Conservation (phyloP, 2,888 invertebrate genomes). For the Ariolimax columbianus region DNA sequence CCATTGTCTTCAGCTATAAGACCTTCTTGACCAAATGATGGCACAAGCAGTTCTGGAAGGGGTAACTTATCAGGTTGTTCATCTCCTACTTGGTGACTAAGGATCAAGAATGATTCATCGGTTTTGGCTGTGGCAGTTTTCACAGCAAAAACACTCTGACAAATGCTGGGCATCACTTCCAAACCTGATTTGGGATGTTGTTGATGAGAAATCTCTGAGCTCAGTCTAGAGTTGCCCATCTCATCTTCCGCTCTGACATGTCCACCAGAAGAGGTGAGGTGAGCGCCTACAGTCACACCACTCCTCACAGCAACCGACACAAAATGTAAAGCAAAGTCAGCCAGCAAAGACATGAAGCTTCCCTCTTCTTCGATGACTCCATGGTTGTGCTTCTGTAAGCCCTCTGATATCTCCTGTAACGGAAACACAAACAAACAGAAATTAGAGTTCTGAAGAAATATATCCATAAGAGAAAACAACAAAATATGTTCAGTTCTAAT, state of each 20-base stretch:
- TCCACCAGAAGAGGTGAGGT: not conserved
- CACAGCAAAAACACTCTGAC: too few species aligned
- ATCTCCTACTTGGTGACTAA: not conserved
- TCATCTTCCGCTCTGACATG: not conserved
- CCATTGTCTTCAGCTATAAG: not conserved
- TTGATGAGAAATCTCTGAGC: not conserved
- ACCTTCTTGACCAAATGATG: not conserved
- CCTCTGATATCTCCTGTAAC: constrained; percentile 46
- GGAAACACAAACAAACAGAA: not conserved
- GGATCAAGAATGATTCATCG: not conserved
- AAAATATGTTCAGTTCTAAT: too few species aligned
- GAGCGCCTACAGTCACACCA: constrained; percentile 62
- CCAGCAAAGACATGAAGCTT: constrained; percentile 55
- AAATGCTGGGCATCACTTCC: not conserved
- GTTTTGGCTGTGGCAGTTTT: not conserved
- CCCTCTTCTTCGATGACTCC: constrained; percentile 71
- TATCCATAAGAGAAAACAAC: not conserved
- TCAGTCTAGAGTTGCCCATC: constrained; percentile 31
- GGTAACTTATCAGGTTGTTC: not conserved
- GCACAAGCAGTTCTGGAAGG: not conserved
- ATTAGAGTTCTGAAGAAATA: not conserved
- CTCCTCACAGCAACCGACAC: constrained; percentile 60
- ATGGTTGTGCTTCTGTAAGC: constrained; percentile 55
- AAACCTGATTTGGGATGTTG: not conserved
- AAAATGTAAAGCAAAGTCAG: constrained; percentile 68